A percentile compares a stretch with the other conserved stretches of the same genome.
Conservation (phyloP, 2,797 vertebrate genomes). For the Ceryle rudis region DNA sequence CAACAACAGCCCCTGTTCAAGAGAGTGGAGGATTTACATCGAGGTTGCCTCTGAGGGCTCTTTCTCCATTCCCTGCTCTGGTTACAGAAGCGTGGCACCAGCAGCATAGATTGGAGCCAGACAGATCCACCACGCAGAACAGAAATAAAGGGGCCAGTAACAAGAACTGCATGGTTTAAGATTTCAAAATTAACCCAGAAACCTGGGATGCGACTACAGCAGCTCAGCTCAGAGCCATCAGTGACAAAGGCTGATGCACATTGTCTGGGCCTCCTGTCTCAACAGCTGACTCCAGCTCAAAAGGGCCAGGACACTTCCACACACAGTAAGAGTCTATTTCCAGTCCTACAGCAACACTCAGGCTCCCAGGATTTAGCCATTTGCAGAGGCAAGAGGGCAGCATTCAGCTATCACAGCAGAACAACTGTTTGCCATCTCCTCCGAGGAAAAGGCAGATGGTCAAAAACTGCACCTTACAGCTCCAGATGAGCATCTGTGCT, state of each 20-base stretch:
- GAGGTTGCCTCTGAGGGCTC: accelerated
- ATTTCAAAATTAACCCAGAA: neutral
- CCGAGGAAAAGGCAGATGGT: neutral
- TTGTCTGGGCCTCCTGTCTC: neutral
- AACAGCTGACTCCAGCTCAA: too few relatives aligned
- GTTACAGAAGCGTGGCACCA: neutral
- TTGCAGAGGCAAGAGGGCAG: neutral
- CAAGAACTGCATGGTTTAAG: neutral
- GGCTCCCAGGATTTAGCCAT: neutral
- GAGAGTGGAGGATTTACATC: neutral
- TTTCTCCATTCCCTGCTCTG: neutral
- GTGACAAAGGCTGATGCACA: accelerated
- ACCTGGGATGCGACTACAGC: accelerated
- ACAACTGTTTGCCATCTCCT: neutral
- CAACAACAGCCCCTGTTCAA: accelerated
- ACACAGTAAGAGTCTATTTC: accelerated
- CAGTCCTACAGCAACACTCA: neutral
- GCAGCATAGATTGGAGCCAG: accelerated
- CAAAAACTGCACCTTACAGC: neutral
- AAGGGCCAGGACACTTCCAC: neutral
- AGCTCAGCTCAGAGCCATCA: neutral
- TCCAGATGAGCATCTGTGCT: neutral
- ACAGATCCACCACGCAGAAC: neutral
- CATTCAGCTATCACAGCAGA: accelerated
- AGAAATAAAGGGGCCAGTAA: neutral